Evolutionary conservation across 2,113 vertebrate genomes (phyloP), one percentile per base, ranked within the genome.

Genomic region (Xerus inauris): DNA sequence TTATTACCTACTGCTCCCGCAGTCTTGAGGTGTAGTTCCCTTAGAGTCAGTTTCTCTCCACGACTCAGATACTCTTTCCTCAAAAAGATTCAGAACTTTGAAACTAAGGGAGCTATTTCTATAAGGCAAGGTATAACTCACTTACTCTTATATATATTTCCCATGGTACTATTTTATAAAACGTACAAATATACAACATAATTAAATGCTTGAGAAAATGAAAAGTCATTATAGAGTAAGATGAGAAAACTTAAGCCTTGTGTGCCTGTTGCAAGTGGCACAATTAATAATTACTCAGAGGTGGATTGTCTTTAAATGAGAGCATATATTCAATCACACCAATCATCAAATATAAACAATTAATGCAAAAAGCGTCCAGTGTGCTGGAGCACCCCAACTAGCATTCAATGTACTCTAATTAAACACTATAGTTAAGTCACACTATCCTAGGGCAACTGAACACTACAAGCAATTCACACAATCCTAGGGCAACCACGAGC

Each of bases 171-270:
- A 67, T 83, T 88, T n/a, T 38, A 87, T 69, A 54, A 95, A 79
- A 79, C 20, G 88, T 47, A 30, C 2, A 77, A 28, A 45, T 86
- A 7, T 77, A 12, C 62, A 81, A 84, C 2, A 38, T 83, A 94
- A 92, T 83, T 82, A 96, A 83, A 96, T 38, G 3, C 62, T 87
- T 73, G 35, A 65, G 76, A 73, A 93, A 79, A 93, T 87, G 16
- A 92, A 84, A 64, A 57, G 49, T 71, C 86, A 92, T 92, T 87
- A 79, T 8, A 64, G 57, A 64, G 42, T 26, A 89, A 73, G n/a
- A 77, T 49, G 32, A 81, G 73, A 81, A 88, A 85, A 57, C 82
- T 69, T 75, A 59, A 12, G 28, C 88, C 9, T 73, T 69, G 20
- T 16, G 2, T 71, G 51, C n/a, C n/a, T n/a, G n/a, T n/a, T n/a